Evolutionary conservation across 30 jellyfish, hydroid and myxozoan genomes (phyloP), one percentile per base, ranked within the genome.

Genomic region (Mastigias papua): DNA sequence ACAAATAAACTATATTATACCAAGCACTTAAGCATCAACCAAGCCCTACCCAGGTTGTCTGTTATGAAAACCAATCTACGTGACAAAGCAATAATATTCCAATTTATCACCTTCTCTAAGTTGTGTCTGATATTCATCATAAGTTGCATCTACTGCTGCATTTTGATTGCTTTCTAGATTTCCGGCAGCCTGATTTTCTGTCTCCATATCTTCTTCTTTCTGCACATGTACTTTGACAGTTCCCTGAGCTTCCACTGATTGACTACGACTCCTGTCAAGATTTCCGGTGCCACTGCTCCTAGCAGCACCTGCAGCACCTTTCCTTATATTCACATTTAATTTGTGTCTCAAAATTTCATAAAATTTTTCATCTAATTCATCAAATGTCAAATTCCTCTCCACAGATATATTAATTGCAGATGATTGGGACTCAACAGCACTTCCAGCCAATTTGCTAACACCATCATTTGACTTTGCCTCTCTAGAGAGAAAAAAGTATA

Each of bases 301-400:
- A 3, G 30, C 77, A 63, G 22, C 46, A 10, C n/a, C 42, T 25
- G 20, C 21, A 21, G 21, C 34, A 1, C 25, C 50, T 33, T 48
- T 85, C n/a, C 30, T 61, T 22, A 85, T 54, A 35, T 85, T 49
- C 75, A 85, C 19, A 19, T 73, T 73, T 78, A 85, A 60, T 49
- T 85, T 72, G 1, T 79, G 76, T 21, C 79, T 85, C 63, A 85
- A 54, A 26, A 85, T 85, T 32, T 85, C 87, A 63, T 85, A 85
- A 68, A 85, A 85, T 46, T 85, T 88, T 48, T 85, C 86, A 75
- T 85, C 94, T 11, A 85, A 32, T 32, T 73, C 88, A 58, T 85
- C 94, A 73, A 85, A 85, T 0, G 87, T 75, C 73, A 84, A 34
- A 37, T 84, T 84, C 69, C 63, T 48, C 46, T 64, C 83, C 35